These are phyloP conservation scores for Sminthopsis crassicaudata DNA, from an alignment of 2,113 vertebrate genomes.

Conservation along the genomic window DNA sequence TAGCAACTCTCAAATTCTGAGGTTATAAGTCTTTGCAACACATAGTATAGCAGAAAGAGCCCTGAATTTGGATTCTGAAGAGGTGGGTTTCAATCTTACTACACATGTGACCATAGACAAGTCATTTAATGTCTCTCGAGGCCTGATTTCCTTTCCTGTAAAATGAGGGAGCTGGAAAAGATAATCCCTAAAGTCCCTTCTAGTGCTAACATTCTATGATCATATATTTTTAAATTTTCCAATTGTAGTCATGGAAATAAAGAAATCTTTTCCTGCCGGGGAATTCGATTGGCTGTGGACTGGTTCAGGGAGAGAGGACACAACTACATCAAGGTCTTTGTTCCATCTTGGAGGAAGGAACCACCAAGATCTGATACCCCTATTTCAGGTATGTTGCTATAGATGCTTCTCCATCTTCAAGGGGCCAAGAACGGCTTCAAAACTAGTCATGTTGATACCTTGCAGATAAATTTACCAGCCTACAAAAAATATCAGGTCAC, in stretches of 20 bases:
- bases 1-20: neutral
- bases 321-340: conserved; percentile 92
- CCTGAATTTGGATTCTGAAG: neutral
- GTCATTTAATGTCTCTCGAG: neutral
- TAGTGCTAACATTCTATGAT: neutral
- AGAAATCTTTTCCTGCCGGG: conserved; percentile 92
- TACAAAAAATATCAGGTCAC: neutral
- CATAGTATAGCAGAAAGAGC: neutral
- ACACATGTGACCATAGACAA: neutral
- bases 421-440: neutral
- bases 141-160: neutral
- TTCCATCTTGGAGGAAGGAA: conserved; percentile 94
- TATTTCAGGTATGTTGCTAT: conserved; percentile 87
- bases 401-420: neutral
- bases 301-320: conserved; percentile 93
- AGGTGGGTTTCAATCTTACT: neutral
- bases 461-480: neutral
- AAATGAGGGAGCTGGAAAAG: neutral
- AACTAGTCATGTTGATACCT: neutral
- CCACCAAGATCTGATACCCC: conserved; percentile 87
- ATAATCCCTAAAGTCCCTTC: neutral
- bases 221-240: conserved; percentile 56
- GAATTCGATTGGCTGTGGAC: conserved; percentile 92
- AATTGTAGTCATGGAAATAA: conserved; percentile 91
- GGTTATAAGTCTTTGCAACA: neutral